Evolutionary conservation across 2,113 vertebrate species (phyloP).

Genomic region (Aldabrachelys gigantea): DNA sequence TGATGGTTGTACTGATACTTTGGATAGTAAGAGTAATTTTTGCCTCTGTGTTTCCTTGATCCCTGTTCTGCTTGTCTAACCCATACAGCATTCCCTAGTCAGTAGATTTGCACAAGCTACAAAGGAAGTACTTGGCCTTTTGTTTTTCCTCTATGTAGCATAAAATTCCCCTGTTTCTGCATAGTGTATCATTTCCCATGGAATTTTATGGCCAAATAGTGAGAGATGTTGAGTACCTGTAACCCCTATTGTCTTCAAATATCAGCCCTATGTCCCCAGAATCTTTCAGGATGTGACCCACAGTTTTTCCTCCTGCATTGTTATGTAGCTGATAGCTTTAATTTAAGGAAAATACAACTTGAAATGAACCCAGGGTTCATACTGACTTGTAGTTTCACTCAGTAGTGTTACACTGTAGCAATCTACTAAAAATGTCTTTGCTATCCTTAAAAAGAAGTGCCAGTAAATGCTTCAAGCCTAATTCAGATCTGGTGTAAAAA

Average conservation of each 20-base stretch:
- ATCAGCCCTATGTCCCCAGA: rapidly evolving
- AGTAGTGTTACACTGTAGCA: background rate
- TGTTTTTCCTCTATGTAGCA: background rate
- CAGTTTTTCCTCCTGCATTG: background rate
- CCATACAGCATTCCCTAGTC: background rate
- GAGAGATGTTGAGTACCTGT: background rate
- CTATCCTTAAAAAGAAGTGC: background rate
- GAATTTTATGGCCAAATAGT: background rate
- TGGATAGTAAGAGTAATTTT: background rate
- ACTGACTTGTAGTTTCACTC: background rate
- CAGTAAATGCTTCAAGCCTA: background rate
- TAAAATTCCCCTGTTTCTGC: background rate
- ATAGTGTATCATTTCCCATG: background rate
- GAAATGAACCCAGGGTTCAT: background rate
- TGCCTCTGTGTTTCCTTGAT: background rate
- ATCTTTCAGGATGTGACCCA: background rate
- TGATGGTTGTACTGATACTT: background rate
- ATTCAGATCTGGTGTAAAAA: background rate
- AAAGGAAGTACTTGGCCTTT: background rate
- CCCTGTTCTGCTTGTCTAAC: background rate
- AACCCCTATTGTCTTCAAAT: background rate
- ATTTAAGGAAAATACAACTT: background rate
- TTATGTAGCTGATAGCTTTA: background rate
- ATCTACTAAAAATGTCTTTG: background rate
- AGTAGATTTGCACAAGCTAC: background rate